Evolutionary conservation across 2,888 invertebrate species (phyloP).

Genomic region (Amblyjoppa proteus): DNA sequence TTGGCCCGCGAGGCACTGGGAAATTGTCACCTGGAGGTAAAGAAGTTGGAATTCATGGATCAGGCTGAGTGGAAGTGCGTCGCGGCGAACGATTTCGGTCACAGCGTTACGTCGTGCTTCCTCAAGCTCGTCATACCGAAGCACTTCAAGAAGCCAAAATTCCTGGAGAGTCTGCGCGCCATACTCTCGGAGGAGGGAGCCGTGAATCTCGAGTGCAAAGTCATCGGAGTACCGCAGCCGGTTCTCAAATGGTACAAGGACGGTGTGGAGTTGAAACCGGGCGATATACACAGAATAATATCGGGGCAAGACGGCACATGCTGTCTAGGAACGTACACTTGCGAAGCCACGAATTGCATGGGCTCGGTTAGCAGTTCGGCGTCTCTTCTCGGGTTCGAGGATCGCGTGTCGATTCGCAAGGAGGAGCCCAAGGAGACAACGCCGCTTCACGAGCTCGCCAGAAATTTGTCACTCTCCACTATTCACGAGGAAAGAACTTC

Average conservation of each 20-base stretch:
- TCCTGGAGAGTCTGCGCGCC: slow-evolving; percentile 94
- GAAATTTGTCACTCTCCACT: slow-evolving; percentile 94
- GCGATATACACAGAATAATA: slow-evolving; percentile 96
- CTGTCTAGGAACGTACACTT: slow-evolving; percentile 95
- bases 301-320: slow-evolving; percentile 96
- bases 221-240: slow-evolving; percentile 96
- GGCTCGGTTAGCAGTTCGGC: slow-evolving; percentile 95
- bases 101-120: slow-evolving; percentile 95
- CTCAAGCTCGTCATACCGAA: slow-evolving; percentile 94
- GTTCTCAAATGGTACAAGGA: slow-evolving; percentile 97
- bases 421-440: slow-evolving; percentile 82
- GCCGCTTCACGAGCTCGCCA: slow-evolving; percentile 86
- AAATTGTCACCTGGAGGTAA: slow-evolving; percentile 90
- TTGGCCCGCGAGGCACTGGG: slow-evolving; percentile 90
- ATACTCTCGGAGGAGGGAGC: slow-evolving; percentile 95
- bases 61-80: slow-evolving; percentile 96
- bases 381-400: slow-evolving; percentile 94
- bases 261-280: slow-evolving; percentile 94
- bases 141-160: slow-evolving; percentile 95
- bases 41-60: slow-evolving; percentile 92
- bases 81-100: slow-evolving; percentile 95
- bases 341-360: slow-evolving; percentile 96
- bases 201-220: slow-evolving; percentile 96
- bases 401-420: slow-evolving; percentile 83
- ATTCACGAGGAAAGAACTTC: slow-evolving; percentile 96